These are phyloP conservation scores for Drosophila baimaii DNA, from an alignment of 1,140 invertebrate species.

Conservation along the genomic window DNA sequence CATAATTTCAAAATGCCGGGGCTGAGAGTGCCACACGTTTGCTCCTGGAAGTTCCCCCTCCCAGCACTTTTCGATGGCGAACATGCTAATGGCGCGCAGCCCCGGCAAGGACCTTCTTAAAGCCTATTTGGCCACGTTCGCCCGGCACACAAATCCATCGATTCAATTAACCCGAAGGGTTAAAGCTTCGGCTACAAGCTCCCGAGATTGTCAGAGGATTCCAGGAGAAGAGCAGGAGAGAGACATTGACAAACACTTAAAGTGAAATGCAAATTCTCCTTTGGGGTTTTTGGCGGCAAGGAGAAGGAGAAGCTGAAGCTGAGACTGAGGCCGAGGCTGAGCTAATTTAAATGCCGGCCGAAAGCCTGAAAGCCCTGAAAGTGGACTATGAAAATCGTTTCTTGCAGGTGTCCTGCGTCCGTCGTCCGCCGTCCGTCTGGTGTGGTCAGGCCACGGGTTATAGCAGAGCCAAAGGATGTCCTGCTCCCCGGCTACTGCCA, in stretches of 20 bases:
- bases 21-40: constrained; percentile 67
- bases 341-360: constrained; percentile 70
- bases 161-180: constrained; percentile 73
- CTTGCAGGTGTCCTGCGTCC: constrained; percentile 68
- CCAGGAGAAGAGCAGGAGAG: no score
- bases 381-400: constrained; percentile 71
- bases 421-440: constrained; percentile 12
- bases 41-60: neutral
- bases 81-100: constrained; percentile 51
- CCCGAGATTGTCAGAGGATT: neutral
- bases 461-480: constrained; percentile 29
- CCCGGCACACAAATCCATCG: constrained; percentile 66
- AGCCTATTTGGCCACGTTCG: constrained; percentile 55
- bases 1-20: constrained; percentile 73
- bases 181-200: constrained; percentile 26
- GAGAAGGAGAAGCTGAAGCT: neutral
- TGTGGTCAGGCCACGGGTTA: constrained; percentile 50
- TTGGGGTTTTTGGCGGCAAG: constrained; percentile 34
- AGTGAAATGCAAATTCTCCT: constrained; percentile 74
- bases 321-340: constrained; percentile 13
- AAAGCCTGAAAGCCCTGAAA: constrained; percentile 21
- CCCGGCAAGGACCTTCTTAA: constrained; percentile 38
- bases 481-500: constrained; percentile 33
- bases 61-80: neutral
- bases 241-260: constrained; percentile 48